Evolutionary conservation across 2,888 invertebrate species (phyloP).

Genomic region (Argynnis bischoffii): DNA sequence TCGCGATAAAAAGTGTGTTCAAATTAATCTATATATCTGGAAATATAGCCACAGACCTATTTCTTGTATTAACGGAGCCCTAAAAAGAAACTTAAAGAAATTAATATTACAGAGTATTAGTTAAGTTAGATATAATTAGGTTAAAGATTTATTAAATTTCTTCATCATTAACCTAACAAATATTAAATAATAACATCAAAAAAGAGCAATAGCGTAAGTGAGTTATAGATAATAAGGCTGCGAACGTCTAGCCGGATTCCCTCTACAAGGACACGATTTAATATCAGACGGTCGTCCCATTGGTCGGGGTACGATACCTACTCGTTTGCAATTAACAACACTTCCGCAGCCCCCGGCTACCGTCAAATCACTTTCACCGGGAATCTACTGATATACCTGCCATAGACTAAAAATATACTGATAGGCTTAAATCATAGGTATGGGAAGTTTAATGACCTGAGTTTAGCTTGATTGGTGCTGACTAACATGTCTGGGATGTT

Average conservation of each 20-base stretch:
- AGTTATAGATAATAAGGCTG: conserved; percentile 11
- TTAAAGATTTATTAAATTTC: too few relatives aligned
- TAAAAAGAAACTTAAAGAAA: too few relatives aligned
- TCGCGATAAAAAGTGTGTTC: too few relatives aligned
- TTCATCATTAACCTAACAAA: too few relatives aligned
- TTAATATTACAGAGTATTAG: too few relatives aligned
- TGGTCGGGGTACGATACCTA: conserved; percentile 71
- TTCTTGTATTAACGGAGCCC: too few relatives aligned
- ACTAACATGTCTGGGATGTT: background rate
- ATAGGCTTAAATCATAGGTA: conserved; percentile 9
- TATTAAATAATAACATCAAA: background rate
- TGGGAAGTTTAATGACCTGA: background rate
- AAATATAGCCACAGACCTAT: too few relatives aligned
- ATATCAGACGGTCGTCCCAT: conserved; percentile 65
- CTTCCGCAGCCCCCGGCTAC: conserved; percentile 69
- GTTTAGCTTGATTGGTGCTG: conserved; percentile 24
- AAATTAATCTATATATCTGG: too few relatives aligned
- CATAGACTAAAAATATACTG: conserved; percentile 26
- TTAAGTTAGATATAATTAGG: too few relatives aligned
- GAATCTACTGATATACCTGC: conserved; percentile 43
- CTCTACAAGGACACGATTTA: conserved; percentile 46
- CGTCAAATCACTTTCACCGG: conserved; percentile 70
- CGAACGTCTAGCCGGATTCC: conserved; percentile 12
- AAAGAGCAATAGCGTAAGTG: background rate
- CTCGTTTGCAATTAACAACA: conserved; percentile 68